Evolutionary conservation across 2,797 vertebrate species (phyloP).

Genomic region (Darevskia nairensis): DNA sequence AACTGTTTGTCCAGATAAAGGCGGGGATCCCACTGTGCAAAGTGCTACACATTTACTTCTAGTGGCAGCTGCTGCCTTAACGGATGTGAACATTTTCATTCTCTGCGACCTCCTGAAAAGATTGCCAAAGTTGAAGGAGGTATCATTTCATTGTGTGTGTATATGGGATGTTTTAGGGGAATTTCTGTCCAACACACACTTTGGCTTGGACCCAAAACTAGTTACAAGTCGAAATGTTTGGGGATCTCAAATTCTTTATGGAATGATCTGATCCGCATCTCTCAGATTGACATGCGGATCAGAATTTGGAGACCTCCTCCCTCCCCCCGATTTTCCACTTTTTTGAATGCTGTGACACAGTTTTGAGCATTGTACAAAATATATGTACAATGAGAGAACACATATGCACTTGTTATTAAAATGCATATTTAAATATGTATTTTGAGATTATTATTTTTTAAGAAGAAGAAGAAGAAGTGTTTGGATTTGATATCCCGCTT

Average conservation of each 20-base stretch:
- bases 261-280: background rate
- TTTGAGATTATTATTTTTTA: background rate
- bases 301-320: no score
- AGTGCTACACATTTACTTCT: background rate
- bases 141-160: background rate
- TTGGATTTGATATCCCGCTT: no score
- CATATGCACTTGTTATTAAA: no score
- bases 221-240: background rate
- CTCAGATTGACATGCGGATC: no score
- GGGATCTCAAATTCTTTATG: background rate
- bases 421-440: no score
- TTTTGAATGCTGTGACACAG: background rate
- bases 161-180: background rate
- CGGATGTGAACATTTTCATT: background rate
- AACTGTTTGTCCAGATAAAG: background rate
- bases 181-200: background rate
- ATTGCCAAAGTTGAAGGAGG: background rate
- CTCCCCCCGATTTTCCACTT: background rate
- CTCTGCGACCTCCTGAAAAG: no score
- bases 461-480: no score
- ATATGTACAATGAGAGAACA: no score
- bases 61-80: background rate
- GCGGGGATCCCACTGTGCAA: background rate
- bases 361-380: background rate
- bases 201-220: background rate